Evolutionary conservation across 2,888 invertebrate species (phyloP), one percentile per base, ranked within the genome.

Genomic region (Latrodectus hesperus): DNA sequence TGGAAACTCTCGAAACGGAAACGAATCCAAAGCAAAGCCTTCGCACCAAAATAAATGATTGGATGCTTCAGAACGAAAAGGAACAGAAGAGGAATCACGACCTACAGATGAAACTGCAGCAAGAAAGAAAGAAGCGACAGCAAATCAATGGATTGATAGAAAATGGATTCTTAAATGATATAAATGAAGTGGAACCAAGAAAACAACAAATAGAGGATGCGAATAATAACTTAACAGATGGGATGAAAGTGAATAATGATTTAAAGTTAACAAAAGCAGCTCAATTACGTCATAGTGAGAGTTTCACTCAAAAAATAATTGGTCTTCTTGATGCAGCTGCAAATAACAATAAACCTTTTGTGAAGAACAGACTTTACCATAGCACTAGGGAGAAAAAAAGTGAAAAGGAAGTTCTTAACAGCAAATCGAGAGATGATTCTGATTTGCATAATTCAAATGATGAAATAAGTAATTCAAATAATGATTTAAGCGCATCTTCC

Each of bases 21-120:
- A 64, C 55, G 12, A 71, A 82, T 16, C 60, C 85, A 9, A 86
- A 86, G n/a, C 77, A 96, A 91, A 96, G 96, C 96, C 94, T 96
- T 76, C 96, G 96, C 92, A 26, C 80, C 10, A 97, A 97, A 92
- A 97, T 97, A 91, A 97, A 97, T 92, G 96, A 96, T 6, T 97
- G 97, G 97, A 93, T 97, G 90, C 95, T 96, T 90, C 96, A 96
- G 84, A 96, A 96, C 93, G 96, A 96, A 91, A 95, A 95, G 91
- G 96, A 95, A 91, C 96, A 96, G 92, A 94, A 94, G 91, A 78
- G 81, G 8, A 88, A 90, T 10, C 77, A 78, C 16, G 83, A 89
- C 22, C 71, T 88, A 12, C 79, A 89, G n/a, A n/a, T 80, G 6
- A 79, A 74, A n/a, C 4, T 84, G 38, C 60, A 55, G 22, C 73